Conservation (phyloP, 2,113 vertebrate species). For the Dryoscopus gambensis region DNA sequence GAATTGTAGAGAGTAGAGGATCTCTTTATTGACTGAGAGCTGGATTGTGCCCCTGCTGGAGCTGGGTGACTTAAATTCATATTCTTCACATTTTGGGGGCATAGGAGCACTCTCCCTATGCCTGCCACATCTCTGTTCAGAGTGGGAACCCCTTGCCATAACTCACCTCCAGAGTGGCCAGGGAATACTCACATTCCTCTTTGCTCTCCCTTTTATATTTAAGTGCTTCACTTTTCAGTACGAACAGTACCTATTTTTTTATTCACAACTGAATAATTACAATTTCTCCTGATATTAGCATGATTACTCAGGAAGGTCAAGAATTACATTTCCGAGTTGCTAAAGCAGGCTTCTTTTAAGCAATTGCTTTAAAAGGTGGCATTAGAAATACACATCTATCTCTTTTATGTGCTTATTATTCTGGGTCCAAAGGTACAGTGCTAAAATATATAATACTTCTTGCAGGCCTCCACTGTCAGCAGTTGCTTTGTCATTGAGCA, state of each 20-base stretch:
- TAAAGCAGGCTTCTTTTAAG: constrained; percentile 5
- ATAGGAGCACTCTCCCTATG: not conserved
- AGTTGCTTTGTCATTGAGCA: constrained; percentile 37
- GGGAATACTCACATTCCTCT: not conserved
- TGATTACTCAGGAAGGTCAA: constrained; percentile 48
- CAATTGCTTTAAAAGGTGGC: constrained; percentile 40
- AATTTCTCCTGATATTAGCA: constrained; percentile 1
- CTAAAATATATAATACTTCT: not conserved
- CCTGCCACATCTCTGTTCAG: not conserved
- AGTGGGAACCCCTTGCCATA: not conserved
- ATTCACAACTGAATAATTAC: not conserved
- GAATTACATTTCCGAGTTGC: not conserved
- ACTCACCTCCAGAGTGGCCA: not conserved
- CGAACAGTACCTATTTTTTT: not conserved
- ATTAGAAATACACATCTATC: constrained; percentile 37
- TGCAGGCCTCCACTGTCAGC: constrained; percentile 2
- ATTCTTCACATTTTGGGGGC: not conserved
- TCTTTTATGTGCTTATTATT: constrained; percentile 63
- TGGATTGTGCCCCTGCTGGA: not conserved
- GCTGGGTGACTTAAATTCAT: not conserved
- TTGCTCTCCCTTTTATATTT: not conserved
- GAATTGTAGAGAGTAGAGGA: not conserved
- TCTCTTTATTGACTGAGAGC: not conserved
- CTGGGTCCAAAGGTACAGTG: not conserved
- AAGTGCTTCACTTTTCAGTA: not conserved